Evolutionary conservation across 2,113 vertebrate genomes (phyloP), one percentile per base, ranked within the genome.

Genomic region (Lethenteron reissneri): DNA sequence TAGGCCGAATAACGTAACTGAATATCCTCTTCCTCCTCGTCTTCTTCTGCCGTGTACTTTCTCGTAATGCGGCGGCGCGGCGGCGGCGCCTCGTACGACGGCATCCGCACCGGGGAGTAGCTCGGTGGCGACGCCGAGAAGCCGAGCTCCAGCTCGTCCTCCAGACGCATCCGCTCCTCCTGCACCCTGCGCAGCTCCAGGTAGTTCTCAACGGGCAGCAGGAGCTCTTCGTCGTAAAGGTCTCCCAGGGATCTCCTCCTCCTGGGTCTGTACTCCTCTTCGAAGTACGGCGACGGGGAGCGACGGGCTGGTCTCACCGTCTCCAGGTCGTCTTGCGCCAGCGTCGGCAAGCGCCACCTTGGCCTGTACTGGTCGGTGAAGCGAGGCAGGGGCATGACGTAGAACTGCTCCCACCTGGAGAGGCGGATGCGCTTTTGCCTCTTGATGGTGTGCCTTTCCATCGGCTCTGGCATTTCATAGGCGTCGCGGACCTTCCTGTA

Each of bases 361-460:
- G 85, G 89, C 75, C 87, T 90, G 75, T 99, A 99, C 70, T 96
- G 89, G 75, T 95, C 90, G 70, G 91, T 84, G 77, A 99, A 87
- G 71, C 94, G 88, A 74, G 94, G 94, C 25, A 97, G 78, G 3
- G 92, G 92, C 76, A 91, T 88, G 74, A 94, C 90, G 0, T 99
- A 99, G 81, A 95, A 95, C 78, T 95, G 90, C 59, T 99, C 92
- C 91, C 92, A 99, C 72, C 91, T 86, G 11, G 92, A 97, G 72
- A 99, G 88, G 58, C 94, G 88, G 74, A 99, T 96, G 58, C 90
- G 89, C 76, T 95, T 97, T 79, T 87, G 86, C 72, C 89, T 84
- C 77, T 92, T 95, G 79, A 92, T 86, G 57, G 80, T 80, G 58
- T 88, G 80, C 77, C 87, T 86, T 9, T 97, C 92, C 72, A 94